Conservation (phyloP, 2,113 vertebrate species). For the Rafetus swinhoei region DNA sequence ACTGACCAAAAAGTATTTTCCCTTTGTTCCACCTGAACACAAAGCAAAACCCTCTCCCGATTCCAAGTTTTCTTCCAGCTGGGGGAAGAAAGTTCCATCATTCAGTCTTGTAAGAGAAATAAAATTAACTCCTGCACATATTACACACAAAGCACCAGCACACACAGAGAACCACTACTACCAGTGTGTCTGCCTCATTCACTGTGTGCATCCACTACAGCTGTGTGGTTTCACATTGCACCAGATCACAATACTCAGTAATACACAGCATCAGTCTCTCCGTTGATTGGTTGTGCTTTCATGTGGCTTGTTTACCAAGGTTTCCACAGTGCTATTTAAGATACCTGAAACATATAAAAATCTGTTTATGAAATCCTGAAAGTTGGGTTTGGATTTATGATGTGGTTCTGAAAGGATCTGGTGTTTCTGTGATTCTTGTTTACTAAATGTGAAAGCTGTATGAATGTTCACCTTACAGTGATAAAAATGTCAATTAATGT, state of each 20-base stretch:
- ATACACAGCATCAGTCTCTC: neutral
- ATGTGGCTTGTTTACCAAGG: neutral
- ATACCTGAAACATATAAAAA: neutral
- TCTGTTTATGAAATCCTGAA: neutral
- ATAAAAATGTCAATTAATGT: neutral
- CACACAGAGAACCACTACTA: neutral
- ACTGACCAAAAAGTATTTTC: neutral
- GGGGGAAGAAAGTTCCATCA: neutral
- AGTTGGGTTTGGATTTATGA: neutral
- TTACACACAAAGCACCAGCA: neutral
- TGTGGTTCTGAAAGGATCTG: neutral
- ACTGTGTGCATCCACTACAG: neutral
- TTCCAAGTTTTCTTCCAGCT: neutral
- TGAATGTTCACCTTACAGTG: neutral
- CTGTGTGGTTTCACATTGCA: neutral
- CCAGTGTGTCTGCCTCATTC: neutral
- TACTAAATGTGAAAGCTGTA: neutral
- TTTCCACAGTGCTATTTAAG: neutral
- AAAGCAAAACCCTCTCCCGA: fast-evolving
- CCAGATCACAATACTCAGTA: neutral
- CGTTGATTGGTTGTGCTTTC: neutral
- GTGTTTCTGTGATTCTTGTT: neutral
- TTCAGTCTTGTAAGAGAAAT: neutral
- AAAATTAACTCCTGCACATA: neutral
- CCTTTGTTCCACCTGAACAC: neutral